These are phyloP conservation scores for Lampris incognitus DNA, from an alignment of 2,113 vertebrate species.

Conservation along the genomic window DNA sequence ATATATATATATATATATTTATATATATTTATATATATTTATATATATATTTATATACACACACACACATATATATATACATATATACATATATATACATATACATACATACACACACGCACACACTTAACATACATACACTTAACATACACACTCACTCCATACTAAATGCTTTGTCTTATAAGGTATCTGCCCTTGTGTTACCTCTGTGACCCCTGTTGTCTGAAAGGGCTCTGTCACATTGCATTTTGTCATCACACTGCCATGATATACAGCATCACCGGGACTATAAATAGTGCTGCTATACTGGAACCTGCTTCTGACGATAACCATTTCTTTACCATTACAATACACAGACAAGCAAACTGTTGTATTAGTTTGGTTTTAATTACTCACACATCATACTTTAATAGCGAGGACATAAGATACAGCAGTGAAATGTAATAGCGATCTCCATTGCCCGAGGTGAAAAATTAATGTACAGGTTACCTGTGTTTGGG, in stretches of 20 bases:
- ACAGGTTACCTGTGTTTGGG: background rate
- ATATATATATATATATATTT: too few species aligned
- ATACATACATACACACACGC: too few species aligned
- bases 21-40: too few species aligned
- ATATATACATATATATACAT: too few species aligned
- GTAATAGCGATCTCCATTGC: background rate
- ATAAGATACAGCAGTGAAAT: too few species aligned
- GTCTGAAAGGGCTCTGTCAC: slow-evolving; percentile 73
- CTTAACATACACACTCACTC: slow-evolving; percentile 84
- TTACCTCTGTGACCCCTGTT: slow-evolving; percentile 85
- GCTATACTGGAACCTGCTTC: background rate
- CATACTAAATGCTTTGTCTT: slow-evolving; percentile 86
- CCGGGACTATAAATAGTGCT: background rate
- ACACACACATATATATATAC: too few species aligned
- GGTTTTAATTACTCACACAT: too few species aligned
- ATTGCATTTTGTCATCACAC: slow-evolving; percentile 23
- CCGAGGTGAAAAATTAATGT: background rate
- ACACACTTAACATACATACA: too few species aligned
- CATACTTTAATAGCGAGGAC: too few species aligned
- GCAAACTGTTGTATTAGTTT: background rate
- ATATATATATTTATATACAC: too few species aligned
- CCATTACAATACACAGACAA: background rate
- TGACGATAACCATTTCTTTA: slow-evolving; percentile 15
- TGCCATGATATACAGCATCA: slow-evolving; percentile 17
- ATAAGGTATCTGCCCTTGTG: slow-evolving; percentile 81